A percentile compares a stretch with the other conserved stretches of the same genome.
phyloP scores from a whole-genome alignment of 2,113 vertebrate genomes.

The Eulacestoma nigropectus region DNA sequence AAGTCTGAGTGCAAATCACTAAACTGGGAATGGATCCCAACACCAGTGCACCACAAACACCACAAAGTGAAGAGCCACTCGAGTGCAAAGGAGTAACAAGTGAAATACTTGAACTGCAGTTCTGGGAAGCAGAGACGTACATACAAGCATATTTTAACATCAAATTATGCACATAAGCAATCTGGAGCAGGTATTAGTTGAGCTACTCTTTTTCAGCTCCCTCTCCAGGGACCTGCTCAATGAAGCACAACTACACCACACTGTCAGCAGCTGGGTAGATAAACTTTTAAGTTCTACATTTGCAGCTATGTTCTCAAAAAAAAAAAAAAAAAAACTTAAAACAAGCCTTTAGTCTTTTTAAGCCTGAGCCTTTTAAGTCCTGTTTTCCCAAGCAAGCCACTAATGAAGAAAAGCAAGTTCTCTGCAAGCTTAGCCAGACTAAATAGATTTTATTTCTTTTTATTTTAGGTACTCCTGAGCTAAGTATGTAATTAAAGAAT shows the following conservation, averaged over 20 bases:
- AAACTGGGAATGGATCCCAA: background rate
- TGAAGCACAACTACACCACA: background rate
- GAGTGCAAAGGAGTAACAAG: background rate
- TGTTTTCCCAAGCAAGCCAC: background rate
- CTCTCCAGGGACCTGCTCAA: background rate
- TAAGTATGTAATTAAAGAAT: background rate
- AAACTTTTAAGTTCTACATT: background rate
- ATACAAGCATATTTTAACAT: background rate
- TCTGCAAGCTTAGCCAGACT: background rate
- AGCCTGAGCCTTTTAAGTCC: background rate
- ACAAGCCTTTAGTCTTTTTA: background rate
- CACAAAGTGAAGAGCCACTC: background rate
- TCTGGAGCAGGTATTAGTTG: background rate
- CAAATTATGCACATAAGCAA: background rate
- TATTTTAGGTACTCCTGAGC: background rate
- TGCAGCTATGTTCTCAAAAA: background rate
- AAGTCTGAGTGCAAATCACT: background rate
- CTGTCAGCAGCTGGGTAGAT: background rate
- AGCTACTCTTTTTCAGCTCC: background rate
- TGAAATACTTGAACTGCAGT: background rate
- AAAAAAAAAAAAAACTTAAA: background rate
- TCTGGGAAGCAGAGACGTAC: background rate
- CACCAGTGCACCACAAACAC: background rate
- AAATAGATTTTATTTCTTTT: background rate
- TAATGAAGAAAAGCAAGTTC: background rate